Evolutionary conservation across 2,888 invertebrate genomes (phyloP).

Genomic region (Hyles lineata): DNA sequence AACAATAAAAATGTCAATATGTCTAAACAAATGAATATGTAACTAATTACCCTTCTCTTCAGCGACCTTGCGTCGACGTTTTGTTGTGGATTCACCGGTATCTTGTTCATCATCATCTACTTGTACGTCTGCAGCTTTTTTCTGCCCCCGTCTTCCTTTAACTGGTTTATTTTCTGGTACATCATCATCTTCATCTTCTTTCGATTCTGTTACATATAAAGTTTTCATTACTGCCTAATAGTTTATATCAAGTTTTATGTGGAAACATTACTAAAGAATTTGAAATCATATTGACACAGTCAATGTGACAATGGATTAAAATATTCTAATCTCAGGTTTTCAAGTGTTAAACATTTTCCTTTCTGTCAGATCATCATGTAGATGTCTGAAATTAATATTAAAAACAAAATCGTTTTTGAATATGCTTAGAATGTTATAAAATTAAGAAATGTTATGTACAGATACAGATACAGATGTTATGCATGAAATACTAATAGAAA

Average conservation of each 20-base stretch:
- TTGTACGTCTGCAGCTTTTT: constrained; percentile 61
- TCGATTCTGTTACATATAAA: constrained; percentile 57
- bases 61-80: constrained; percentile 70
- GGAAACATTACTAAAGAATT: not conserved
- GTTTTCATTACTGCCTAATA: constrained; percentile 11
- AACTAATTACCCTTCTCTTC: constrained; percentile 81
- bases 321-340: not conserved
- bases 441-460: too few species aligned
- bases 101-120: constrained; percentile 60
- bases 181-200: constrained; percentile 61
- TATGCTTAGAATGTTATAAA: too few species aligned
- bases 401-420: not conserved
- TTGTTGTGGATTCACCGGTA: constrained; percentile 63
- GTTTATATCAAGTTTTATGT: too few species aligned
- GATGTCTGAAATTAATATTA: not conserved
- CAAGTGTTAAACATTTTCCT: not conserved
- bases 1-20: constrained; percentile 64
- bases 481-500: too few species aligned
- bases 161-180: constrained; percentile 61
- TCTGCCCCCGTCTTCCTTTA: constrained; percentile 69
- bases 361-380: not conserved
- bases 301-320: not conserved
- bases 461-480: too few species aligned
- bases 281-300: not conserved
- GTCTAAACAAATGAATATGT: constrained; percentile 57